Evolutionary conservation across 2,888 invertebrate species (phyloP), one percentile per base, ranked within the genome.

Genomic region (Pheosia tremula): DNA sequence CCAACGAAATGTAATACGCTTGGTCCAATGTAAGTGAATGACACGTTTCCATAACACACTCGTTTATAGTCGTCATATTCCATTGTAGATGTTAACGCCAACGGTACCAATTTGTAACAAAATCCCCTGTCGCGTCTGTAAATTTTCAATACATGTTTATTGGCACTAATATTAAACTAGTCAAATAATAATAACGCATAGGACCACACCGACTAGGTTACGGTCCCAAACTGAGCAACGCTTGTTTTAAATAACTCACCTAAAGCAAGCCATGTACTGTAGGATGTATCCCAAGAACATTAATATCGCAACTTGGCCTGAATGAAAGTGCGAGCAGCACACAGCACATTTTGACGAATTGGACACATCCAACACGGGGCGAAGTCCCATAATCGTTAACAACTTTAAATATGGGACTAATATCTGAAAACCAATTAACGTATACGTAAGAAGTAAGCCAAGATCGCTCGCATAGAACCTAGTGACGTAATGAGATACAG

Each of bases 231-330:
- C 24, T 24, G 2, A 24, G 24, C 24, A 24, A 24, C 24, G 24
- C 24, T 24, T 24, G 24, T 24, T 24, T 24, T 24, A 43, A 3
- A 8, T 43, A 74, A 72, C 84, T 80, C 84, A 96, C 96, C 96
- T 95, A 83, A 96, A 97, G 82, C 97, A 97, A 60, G 97, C 95
- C 94, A 97, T 95, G 80, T 96, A 97, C 81, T 97, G 97, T 36
- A 97, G 88, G 60, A 96, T 86, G 80, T 97, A 97, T 73, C 97
- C 97, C 64, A 95, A 78, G 65, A 95, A 89, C 90, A 97, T 95
- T 58, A 96, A 90, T 59, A 95, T 82, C 53, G 96, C 93, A 10
- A 97, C 95, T 84, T 96, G 94, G 24, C 95, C 81, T 7, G 96
- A 95, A 83, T 97, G 97, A 54, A 96, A 88, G 79, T 95, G 95